These are phyloP conservation scores for Mesorhabditis spiculigera DNA, from an alignment of 2,888 invertebrate species.

Conservation along the genomic window DNA sequence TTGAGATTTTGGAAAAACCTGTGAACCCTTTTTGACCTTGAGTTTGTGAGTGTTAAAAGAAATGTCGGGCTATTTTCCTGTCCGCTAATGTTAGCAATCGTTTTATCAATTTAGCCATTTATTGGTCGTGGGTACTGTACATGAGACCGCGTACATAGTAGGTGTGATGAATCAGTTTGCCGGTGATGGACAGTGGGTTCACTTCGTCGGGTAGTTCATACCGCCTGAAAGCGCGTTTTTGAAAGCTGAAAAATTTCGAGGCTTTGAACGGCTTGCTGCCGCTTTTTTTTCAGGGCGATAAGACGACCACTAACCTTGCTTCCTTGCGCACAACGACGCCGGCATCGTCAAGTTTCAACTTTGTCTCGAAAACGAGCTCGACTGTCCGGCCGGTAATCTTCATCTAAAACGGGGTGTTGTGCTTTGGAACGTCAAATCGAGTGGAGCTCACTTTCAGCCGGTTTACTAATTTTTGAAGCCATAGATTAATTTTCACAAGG, in stretches of 20 bases:
- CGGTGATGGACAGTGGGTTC: not conserved
- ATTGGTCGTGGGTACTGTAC: not conserved
- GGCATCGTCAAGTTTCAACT: conserved; percentile 1
- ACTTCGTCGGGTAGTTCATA: not conserved
- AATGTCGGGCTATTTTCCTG: no score
- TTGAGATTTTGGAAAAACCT: no score
- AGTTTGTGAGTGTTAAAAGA: no score
- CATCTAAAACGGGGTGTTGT: not conserved
- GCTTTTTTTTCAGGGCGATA: not conserved
- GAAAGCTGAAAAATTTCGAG: no score
- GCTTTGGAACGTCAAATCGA: no score
- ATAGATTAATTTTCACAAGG: no score
- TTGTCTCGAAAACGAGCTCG: not conserved
- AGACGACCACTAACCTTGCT: not conserved
- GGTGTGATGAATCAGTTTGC: not conserved
- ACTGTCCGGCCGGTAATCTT: not conserved
- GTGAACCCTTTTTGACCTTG: no score
- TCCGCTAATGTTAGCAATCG: no score
- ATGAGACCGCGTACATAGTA: not conserved
- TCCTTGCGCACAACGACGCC: not conserved
- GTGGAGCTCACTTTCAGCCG: no score
- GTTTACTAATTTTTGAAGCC: no score
- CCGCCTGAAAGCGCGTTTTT: not conserved
- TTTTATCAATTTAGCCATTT: not conserved
- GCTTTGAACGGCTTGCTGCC: not conserved